Percentiles rank a stretch among this genome's conserved stretches.
These are phyloP conservation scores for Otolemur crassicaudatus DNA, from an alignment of 2,797 vertebrate species.

Conservation along the genomic window DNA sequence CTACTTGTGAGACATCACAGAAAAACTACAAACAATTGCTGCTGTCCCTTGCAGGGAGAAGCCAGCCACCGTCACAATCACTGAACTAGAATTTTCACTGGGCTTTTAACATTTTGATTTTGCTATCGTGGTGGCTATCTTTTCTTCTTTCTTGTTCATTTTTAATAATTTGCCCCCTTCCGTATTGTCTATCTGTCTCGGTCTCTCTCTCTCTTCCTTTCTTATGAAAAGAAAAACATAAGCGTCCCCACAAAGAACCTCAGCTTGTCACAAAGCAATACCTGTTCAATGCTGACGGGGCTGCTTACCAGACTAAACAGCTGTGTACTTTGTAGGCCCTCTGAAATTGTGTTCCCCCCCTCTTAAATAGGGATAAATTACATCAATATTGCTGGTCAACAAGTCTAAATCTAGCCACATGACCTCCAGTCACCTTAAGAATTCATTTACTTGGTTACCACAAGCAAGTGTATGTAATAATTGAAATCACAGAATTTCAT, in stretches of 20 bases:
- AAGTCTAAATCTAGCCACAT: slow-evolving; percentile 79
- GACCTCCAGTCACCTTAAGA: slow-evolving; percentile 79
- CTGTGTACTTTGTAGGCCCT: slow-evolving; percentile 49
- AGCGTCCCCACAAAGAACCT: slow-evolving; percentile 34
- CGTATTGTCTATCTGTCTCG: background rate
- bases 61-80: slow-evolving; percentile 24
- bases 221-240: slow-evolving; percentile 16
- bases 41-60: slow-evolving; percentile 62
- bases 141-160: background rate
- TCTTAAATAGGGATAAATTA: slow-evolving; percentile 80
- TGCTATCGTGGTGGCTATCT: background rate
- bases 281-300: background rate
- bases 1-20: slow-evolving; percentile 84
- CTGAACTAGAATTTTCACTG: background rate
- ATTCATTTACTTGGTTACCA: slow-evolving; percentile 84
- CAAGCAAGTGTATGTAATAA: slow-evolving; percentile 79
- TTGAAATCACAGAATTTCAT: slow-evolving; percentile 81
- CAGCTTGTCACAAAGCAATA: background rate
- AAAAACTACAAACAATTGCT: slow-evolving; percentile 77
- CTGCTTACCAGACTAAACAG: background rate
- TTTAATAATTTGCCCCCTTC: background rate
- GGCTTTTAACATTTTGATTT: slow-evolving; percentile 19
- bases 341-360: slow-evolving; percentile 41
- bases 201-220: slow-evolving; percentile 24
- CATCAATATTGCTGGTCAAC: slow-evolving; percentile 68